Evolutionary conservation across 2,797 vertebrate genomes (phyloP).

Genomic region (Karalla daura): DNA sequence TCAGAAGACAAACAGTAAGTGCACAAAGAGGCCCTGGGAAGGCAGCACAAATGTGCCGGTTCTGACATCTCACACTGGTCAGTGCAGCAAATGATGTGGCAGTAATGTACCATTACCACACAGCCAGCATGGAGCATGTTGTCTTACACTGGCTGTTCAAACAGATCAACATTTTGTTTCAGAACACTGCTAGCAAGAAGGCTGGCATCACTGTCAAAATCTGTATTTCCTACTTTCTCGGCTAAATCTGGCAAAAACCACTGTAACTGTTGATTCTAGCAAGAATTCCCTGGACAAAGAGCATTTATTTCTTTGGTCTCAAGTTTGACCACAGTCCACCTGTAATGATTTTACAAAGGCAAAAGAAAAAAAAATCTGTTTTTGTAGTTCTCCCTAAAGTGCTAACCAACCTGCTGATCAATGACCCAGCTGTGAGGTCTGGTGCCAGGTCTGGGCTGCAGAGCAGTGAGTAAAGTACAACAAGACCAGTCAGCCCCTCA

Average conservation of each 20-base stretch:
- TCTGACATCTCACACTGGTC: background rate
- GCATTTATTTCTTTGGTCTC: background rate
- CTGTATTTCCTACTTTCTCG: background rate
- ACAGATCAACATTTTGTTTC: background rate
- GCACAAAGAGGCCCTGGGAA: conserved; percentile 2
- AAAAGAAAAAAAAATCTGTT: conserved; percentile 36
- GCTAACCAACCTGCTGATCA: conserved; percentile 49
- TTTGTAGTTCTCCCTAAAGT: conserved; percentile 21
- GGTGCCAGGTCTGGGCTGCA: conserved; percentile 49
- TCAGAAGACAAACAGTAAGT: conserved; percentile 21
- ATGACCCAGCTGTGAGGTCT: conserved; percentile 54
- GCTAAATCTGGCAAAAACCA: conserved; percentile 17
- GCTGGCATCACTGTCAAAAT: background rate
- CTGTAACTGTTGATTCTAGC: background rate
- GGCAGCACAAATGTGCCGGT: background rate
- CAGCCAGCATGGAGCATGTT: too few species aligned
- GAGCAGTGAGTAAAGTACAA: conserved; percentile 53
- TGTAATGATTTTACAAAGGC: conserved; percentile 39
- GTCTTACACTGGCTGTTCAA: background rate
- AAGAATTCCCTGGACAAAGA: background rate
- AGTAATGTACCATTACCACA: background rate
- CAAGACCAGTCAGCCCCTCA: conserved; percentile 57
- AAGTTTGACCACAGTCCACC: background rate
- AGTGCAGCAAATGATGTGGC: background rate
- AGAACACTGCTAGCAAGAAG: background rate